Percentiles rank a stretch among this genome's conserved stretches.
Conservation (phyloP, 2,888 invertebrate species). For the Aproaerema taeniolella region DNA sequence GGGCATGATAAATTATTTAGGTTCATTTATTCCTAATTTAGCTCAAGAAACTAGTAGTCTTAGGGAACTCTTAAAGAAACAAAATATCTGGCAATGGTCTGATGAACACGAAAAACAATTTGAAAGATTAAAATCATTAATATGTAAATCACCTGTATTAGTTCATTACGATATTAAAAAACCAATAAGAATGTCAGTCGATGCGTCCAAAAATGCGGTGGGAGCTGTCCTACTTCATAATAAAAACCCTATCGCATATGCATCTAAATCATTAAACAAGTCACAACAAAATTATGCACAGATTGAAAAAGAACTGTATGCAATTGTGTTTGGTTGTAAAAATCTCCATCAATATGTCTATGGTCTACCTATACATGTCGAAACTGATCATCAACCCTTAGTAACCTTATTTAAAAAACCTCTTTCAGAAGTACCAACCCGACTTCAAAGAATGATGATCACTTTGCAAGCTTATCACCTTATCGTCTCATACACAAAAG, state of each 20-base stretch:
- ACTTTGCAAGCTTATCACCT: slow-evolving; percentile 11
- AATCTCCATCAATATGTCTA: slow-evolving; percentile 11
- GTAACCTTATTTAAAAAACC: no score
- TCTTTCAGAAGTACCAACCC: slow-evolving; percentile 10
- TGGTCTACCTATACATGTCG: slow-evolving; percentile 13
- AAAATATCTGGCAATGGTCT: not conserved
- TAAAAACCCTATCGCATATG: not conserved
- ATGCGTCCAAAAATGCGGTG: not conserved
- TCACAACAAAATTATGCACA: not conserved
- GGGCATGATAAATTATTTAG: not conserved
- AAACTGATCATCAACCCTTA: slow-evolving; percentile 14
- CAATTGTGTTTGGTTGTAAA: slow-evolving; percentile 11
- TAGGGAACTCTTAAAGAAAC: no score
- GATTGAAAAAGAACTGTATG: no score
- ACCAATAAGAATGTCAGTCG: not conserved
- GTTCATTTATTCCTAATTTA: not conserved
- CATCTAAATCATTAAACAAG: not conserved
- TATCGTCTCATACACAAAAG: slow-evolving; percentile 12
- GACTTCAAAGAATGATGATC: slow-evolving; percentile 16
- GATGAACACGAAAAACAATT: not conserved
- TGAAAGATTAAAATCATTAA: not conserved
- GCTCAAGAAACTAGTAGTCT: not conserved
- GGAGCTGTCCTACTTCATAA: not conserved
- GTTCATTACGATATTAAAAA: not conserved
- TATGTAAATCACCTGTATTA: slow-evolving; percentile 16